These are phyloP conservation scores for Carapus acus DNA, from an alignment of 2,797 vertebrate species.

Conservation along the genomic window DNA sequence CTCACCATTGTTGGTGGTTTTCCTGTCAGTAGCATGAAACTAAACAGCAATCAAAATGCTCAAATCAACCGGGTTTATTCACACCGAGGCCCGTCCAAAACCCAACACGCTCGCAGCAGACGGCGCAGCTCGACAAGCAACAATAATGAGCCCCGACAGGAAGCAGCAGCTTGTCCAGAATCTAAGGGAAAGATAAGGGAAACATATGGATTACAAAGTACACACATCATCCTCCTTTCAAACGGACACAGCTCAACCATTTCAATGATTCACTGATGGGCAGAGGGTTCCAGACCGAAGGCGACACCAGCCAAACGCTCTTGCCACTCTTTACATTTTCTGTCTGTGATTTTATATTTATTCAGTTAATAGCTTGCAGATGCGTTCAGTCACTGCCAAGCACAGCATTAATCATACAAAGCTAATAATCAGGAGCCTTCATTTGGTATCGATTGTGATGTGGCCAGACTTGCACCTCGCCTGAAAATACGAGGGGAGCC, in stretches of 20 bases:
- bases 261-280: background rate
- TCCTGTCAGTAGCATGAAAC: background rate
- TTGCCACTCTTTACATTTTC: background rate
- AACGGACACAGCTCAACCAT: background rate
- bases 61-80: background rate
- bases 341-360: constrained; percentile 11
- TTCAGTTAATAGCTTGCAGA: constrained; percentile 4
- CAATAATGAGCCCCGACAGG: background rate
- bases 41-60: background rate
- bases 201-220: background rate
- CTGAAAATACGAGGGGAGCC: constrained; percentile 13
- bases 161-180: background rate
- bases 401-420: constrained; percentile 23
- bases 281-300: too few relatives aligned
- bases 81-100: background rate
- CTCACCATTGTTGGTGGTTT: background rate
- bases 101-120: background rate
- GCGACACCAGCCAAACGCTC: constrained; percentile 1
- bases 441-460: constrained; percentile 21
- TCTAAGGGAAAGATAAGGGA: background rate
- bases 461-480: constrained; percentile 28
- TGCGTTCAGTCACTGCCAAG: constrained; percentile 17
- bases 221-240: background rate
- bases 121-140: background rate
- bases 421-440: constrained; percentile 34